Evolutionary conservation across 2,113 vertebrate species (phyloP), one percentile per base, ranked within the genome.

Genomic region (Chloroceryle aenea): DNA sequence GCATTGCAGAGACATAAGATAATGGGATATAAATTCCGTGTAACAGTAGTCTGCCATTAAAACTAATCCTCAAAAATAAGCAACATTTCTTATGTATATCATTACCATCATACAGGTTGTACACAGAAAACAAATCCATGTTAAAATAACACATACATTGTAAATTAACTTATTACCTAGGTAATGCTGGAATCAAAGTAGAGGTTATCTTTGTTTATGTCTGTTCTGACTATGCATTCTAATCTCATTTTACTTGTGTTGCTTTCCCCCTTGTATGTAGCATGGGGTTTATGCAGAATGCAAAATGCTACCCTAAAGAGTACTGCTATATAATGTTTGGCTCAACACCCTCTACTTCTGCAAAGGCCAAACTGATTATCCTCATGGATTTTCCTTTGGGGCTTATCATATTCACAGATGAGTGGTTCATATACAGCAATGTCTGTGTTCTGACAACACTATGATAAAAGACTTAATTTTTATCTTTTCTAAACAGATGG

Each of bases 401-500:
- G 12, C 14, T 87, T 89, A 69, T 3, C 38, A 27, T 91, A 78
- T 58, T 85, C 77, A 85, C 63, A 59, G 85, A 91, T 67, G 73
- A 89, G 50, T 53, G 64, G 59, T 66, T 89, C 59, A 56, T 94
- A 91, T 89, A 87, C 48, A 93, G 55, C 25, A 81, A 74, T 58
- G 73, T 58, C 50, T 87, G 30, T 81, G 85, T 87, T 87, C 77
- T 94, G 73, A 93, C 34, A 80, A 29, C 12, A 23, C 7, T 27
- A 19, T 47, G 40, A 91, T 80, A 93, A 89, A 89, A 66, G 19
- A 16, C 8, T 73, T 83, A 76, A 58, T 59, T 91, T 73, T 25
- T 58, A 72, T 91, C 58, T 83, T 88, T 91, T 55, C 50, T 73
- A 69, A 93, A 68, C 59, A 91, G 81, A 94, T 94, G 59, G n/a